These are phyloP conservation scores for Saxicola maurus DNA, from an alignment of 2,797 vertebrate genomes.

Conservation along the genomic window DNA sequence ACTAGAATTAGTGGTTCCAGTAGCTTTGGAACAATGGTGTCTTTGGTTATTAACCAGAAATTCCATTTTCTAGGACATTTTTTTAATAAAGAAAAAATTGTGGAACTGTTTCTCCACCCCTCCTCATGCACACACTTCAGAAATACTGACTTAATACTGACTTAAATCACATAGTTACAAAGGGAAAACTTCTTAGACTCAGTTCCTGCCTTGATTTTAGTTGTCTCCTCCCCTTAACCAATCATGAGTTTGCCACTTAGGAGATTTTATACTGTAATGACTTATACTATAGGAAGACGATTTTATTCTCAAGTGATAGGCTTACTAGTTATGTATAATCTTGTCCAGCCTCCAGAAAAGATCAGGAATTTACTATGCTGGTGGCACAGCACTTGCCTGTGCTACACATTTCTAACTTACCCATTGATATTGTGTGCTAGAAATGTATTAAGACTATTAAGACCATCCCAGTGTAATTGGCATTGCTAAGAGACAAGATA, in stretches of 20 bases:
- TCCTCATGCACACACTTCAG: background rate
- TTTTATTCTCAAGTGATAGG: background rate
- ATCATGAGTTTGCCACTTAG: background rate
- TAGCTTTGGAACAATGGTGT: background rate
- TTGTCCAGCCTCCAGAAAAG: background rate
- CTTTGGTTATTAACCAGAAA: background rate
- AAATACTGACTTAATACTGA: background rate
- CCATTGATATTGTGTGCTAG: background rate
- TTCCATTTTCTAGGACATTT: background rate
- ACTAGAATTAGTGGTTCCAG: background rate
- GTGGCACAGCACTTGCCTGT: background rate
- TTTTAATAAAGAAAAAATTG: background rate
- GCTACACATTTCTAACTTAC: background rate
- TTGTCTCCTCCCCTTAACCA: accelerated
- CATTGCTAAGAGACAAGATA: background rate
- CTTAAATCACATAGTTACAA: background rate
- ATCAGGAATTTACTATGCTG: background rate
- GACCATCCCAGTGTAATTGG: background rate
- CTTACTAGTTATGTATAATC: background rate
- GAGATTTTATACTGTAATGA: background rate
- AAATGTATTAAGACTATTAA: background rate
- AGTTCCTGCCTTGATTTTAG: background rate
- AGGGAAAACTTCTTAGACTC: background rate
- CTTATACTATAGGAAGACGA: background rate
- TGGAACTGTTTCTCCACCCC: background rate